These are phyloP conservation scores for Tamias sibiricus DNA, from an alignment of 2,113 vertebrate species.

Conservation along the genomic window DNA sequence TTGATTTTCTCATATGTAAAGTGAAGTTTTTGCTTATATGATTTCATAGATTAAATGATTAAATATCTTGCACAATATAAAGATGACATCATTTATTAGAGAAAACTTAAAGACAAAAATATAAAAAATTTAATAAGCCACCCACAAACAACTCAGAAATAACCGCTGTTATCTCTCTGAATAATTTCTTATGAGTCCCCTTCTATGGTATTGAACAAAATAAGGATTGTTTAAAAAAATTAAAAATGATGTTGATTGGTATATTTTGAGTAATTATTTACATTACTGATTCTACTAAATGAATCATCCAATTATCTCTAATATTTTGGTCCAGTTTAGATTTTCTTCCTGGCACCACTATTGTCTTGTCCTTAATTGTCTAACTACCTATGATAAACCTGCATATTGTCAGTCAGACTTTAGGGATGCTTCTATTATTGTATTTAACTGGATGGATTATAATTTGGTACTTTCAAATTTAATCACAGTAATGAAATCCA, in stretches of 20 bases:
- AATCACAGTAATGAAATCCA: constrained; percentile 70
- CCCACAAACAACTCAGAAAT: background rate
- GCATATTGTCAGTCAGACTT: constrained; percentile 61
- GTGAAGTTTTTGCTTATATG: background rate
- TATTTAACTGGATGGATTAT: constrained; percentile 73
- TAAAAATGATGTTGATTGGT: constrained; percentile 46
- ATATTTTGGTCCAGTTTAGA: background rate
- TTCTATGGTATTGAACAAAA: background rate
- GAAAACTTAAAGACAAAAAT: constrained; percentile 1
- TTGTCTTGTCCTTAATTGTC: constrained; percentile 11
- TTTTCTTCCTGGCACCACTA: constrained; percentile 11
- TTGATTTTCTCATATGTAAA: background rate
- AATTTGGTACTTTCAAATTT: constrained; percentile 69
- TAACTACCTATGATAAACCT: constrained; percentile 31
- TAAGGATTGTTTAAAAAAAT: constrained; percentile 25
- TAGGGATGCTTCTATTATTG: constrained; percentile 55
- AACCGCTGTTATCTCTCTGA: background rate
- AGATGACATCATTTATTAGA: background rate
- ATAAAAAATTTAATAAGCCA: background rate
- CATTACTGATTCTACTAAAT: constrained; percentile 42
- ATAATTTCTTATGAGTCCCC: constrained; percentile 3
- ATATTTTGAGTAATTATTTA: constrained; percentile 65
- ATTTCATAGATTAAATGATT: background rate
- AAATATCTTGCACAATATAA: background rate
- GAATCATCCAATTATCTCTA: constrained; percentile 56